These are phyloP conservation scores for Genyomyrus donnyi DNA, from an alignment of 2,113 vertebrate genomes.

Conservation along the genomic window DNA sequence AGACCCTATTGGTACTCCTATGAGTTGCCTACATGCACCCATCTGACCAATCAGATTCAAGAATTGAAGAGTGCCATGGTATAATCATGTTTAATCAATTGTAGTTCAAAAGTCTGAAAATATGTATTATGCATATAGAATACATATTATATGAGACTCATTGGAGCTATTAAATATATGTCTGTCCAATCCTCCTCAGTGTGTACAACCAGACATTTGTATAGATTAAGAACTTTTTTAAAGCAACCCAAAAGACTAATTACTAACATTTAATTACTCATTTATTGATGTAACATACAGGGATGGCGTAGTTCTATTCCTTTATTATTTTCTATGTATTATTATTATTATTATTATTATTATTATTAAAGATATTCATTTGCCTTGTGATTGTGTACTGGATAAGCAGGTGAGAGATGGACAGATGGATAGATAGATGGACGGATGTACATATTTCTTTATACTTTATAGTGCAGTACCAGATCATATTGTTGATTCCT, in stretches of 20 bases:
- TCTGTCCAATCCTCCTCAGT: neutral
- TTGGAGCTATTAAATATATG: neutral
- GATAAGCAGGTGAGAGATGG: neutral
- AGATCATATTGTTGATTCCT: neutral
- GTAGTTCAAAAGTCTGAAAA: neutral
- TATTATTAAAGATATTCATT: neutral
- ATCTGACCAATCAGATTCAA: neutral
- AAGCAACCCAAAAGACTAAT: neutral
- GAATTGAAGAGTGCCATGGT: neutral
- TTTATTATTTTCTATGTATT: neutral
- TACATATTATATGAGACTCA: neutral
- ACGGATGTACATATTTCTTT: too few species aligned
- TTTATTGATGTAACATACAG: neutral
- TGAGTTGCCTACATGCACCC: neutral
- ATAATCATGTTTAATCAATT: neutral
- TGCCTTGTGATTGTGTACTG: neutral
- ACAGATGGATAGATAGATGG: neutral
- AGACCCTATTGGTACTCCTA: neutral
- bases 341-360: neutral
- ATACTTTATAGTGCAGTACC: neutral
- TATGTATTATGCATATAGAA: neutral
- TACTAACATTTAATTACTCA: slow-evolving; percentile 11
- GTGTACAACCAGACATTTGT: neutral
- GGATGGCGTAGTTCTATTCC: neutral
- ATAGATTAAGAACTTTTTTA: neutral